Evolutionary conservation across 2,797 vertebrate genomes (phyloP).

Genomic region (Enteromius unitaeniatus): DNA sequence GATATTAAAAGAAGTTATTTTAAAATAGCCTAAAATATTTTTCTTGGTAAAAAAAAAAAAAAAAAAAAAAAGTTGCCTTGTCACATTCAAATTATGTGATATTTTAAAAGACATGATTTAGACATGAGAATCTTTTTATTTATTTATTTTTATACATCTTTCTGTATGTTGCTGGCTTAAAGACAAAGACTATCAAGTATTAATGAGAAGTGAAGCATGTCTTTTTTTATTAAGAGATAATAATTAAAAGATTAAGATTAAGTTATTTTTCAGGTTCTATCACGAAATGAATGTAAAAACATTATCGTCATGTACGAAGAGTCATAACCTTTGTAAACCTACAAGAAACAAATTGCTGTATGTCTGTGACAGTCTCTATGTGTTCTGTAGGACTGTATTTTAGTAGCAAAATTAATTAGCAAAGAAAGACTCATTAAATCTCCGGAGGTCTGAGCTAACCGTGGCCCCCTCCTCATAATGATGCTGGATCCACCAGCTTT

Average conservation of each 20-base stretch:
- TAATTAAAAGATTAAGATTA: neutral
- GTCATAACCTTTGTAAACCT: neutral
- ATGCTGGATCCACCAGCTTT: conserved; percentile 70
- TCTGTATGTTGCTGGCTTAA: neutral
- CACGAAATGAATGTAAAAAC: neutral
- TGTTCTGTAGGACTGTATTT: conserved; percentile 44
- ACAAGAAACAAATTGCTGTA: neutral
- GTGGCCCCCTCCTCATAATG: conserved; percentile 76
- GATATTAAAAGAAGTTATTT: neutral
- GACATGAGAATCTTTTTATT: too few relatives aligned
- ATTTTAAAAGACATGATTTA: neutral
- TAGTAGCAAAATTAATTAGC: conserved; percentile 70
- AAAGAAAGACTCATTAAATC: conserved; percentile 76
- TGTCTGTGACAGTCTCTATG: neutral
- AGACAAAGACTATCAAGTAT: neutral
- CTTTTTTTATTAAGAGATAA: neutral
- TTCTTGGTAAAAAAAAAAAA: neutral
- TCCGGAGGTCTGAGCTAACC: conserved; percentile 68
- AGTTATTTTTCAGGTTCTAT: neutral
- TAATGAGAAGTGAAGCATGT: neutral
- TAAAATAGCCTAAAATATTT: neutral
- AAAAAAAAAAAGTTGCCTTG: neutral
- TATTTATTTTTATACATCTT: too few relatives aligned
- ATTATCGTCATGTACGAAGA: too few relatives aligned
- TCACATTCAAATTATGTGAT: neutral